Evolutionary conservation across 2,888 invertebrate genomes (phyloP), one percentile per base, ranked within the genome.

Genomic region (Eristalis arbustorum): DNA sequence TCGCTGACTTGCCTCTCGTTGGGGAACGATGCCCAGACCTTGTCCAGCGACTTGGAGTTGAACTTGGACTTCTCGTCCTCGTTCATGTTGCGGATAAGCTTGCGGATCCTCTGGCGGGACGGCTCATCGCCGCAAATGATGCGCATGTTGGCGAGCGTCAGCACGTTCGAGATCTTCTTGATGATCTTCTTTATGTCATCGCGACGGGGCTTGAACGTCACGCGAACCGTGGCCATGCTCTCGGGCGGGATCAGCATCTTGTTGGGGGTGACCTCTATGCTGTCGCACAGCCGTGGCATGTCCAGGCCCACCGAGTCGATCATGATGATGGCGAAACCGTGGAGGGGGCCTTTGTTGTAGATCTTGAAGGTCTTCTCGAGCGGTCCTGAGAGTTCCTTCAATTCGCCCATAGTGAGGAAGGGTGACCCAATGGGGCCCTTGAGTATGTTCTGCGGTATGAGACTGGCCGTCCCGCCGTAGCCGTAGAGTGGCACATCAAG

Each of bases 351-450:
- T 22, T 91, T 93, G 89, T 95, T 95, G 88, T 93, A 93, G 2
- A 95, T 90, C 56, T 90, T 91, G 74, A 95, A 94, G 62, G 91
- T 93, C 61, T 93, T 93, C 13, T 92, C 92, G 14, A 95, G 89
- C 1, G 92, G 90, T 3, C 89, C 90, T 31, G 93, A 92, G 13
- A 93, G 90, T 1, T 94, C 93, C 78, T 93, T 93, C 0, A 95
- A 89, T 88, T 93, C 93, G 10, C 95, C 95, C 59, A 95, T 91
- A 1, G 94, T 94, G 0, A 95, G 89, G 93, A 95, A 95, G 85
- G 94, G 93, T 81, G 93, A 93, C 3, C 95, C 94, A 1, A 94
- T 93, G 0, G 94, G 94, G 67, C 95, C 95, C 89, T 94, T 94
- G 0, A 93, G 92, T 14, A 94, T 91, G 80, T 94, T 93, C 23